phyloP scores from a whole-genome alignment of 1,140 invertebrate species.

The Papilio aristodemus region DNA sequence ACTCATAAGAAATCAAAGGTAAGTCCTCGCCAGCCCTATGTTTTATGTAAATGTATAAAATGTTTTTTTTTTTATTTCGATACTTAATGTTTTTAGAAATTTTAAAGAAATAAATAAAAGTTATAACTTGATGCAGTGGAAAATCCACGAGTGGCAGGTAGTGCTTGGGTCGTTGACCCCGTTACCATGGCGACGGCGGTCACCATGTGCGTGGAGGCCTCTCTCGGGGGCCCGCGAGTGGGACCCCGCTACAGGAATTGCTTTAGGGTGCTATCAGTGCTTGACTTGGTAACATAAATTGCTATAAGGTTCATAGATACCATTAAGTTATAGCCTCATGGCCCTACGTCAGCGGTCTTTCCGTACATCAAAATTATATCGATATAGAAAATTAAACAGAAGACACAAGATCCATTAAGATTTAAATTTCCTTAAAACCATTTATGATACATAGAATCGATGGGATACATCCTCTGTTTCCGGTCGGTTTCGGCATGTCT shows the following conservation, averaged over 20 bases:
- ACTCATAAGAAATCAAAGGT: neutral
- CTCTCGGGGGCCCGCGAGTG: constrained; percentile 41
- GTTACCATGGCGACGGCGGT: constrained; percentile 67
- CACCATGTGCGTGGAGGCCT: constrained; percentile 59
- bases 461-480: too few relatives aligned
- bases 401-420: too few relatives aligned
- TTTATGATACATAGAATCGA: too few relatives aligned
- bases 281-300: too few relatives aligned
- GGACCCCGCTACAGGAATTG: constrained; percentile 48
- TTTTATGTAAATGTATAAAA: neutral
- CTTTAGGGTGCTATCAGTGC: constrained; percentile 43
- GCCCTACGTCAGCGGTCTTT: too few relatives aligned
- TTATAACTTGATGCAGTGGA: constrained; percentile 24
- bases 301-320: too few relatives aligned
- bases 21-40: neutral
- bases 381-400: too few relatives aligned
- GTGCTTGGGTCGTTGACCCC: constrained; percentile 69
- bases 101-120: constrained; percentile 5
- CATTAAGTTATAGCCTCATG: too few relatives aligned
- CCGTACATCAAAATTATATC: too few relatives aligned
- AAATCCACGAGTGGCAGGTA: constrained; percentile 39
- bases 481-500: too few relatives aligned
- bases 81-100: neutral
- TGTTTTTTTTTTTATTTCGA: neutral
- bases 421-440: too few relatives aligned